A percentile compares a stretch with the other conserved stretches of the same genome.
Evolutionary conservation across 2,113 vertebrate species (phyloP).

Genomic region (Actenoides lindsayi): DNA sequence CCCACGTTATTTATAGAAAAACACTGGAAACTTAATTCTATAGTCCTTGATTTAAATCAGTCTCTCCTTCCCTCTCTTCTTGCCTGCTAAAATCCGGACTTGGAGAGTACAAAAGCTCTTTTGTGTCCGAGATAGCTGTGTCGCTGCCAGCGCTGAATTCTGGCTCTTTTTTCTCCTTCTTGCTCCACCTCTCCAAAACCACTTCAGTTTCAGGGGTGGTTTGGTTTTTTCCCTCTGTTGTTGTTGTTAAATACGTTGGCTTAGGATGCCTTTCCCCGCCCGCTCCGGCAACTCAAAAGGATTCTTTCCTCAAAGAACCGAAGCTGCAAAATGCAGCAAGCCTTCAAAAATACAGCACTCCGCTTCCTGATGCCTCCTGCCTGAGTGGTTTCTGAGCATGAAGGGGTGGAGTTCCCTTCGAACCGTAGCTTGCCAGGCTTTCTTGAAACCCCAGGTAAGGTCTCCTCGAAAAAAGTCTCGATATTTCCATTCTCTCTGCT

Average conservation of each 20-base stretch:
- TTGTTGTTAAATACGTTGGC: slow-evolving; percentile 10
- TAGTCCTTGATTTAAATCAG: slow-evolving; percentile 1
- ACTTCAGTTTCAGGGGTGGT: slow-evolving; percentile 4
- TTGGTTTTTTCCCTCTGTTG: not conserved
- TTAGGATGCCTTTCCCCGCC: slow-evolving; percentile 3
- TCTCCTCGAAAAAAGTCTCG: not conserved
- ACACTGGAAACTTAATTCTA: not conserved
- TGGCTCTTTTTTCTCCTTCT: not conserved
- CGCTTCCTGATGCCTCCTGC: not conserved
- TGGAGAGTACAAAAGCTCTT: slow-evolving; percentile 48
- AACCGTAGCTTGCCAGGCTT: slow-evolving; percentile 21
- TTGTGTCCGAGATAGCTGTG: slow-evolving; percentile 57
- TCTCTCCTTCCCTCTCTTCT: not conserved
- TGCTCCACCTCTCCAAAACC: slow-evolving; percentile 74
- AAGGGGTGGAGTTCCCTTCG: slow-evolving; percentile 5
- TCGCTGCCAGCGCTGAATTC: slow-evolving; percentile 41
- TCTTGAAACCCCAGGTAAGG: slow-evolving; percentile 63
- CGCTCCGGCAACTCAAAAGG: not conserved
- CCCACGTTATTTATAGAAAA: not conserved
- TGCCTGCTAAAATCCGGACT: slow-evolving; percentile 9
- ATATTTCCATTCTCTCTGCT: not conserved
- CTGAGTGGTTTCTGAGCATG: not conserved
- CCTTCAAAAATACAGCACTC: not conserved
- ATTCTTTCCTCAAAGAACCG: slow-evolving; percentile 15
- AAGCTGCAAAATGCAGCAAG: not conserved